Evolutionary conservation across 1,140 invertebrate genomes (phyloP).

Genomic region (Cataglyphis hispanica): DNA sequence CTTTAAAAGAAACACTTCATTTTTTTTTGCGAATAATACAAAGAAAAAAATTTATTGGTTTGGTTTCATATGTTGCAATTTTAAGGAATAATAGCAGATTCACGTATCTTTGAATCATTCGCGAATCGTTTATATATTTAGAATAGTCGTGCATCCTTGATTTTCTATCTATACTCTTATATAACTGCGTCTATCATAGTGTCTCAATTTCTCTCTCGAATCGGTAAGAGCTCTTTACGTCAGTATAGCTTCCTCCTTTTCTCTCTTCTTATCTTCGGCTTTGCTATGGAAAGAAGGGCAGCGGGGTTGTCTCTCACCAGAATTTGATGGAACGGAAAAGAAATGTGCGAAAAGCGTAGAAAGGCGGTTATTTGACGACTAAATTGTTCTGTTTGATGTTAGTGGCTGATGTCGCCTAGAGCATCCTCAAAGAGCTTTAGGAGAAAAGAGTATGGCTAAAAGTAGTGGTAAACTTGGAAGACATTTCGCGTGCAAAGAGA

Average conservation of each 20-base stretch:
- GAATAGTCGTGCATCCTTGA: background rate
- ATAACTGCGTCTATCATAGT: conserved; percentile 16
- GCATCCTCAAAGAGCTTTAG: conserved; percentile 65
- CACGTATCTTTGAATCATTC: background rate
- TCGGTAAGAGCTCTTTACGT: conserved; percentile 6
- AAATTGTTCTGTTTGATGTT: conserved; percentile 82
- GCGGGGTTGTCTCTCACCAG: conserved; percentile 19
- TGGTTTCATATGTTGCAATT: background rate
- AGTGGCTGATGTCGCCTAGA: conserved; percentile 69
- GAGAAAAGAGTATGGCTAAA: conserved; percentile 10
- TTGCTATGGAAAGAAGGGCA: conserved; percentile 52
- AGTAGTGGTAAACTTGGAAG: background rate
- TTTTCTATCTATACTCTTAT: conserved; percentile 21
- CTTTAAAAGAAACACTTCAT: background rate
- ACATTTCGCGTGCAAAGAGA: conserved; percentile 7
- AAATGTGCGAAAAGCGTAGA: too few relatives aligned
- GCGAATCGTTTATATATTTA: background rate
- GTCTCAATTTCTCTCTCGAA: conserved; percentile 29
- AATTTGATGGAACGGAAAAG: conserved; percentile 4
- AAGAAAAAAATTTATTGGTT: conserved; percentile 12
- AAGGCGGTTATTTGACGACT: conserved; percentile 77
- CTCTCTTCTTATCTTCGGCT: conserved; percentile 12
- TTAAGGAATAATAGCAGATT: background rate
- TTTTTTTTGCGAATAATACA: conserved; percentile 7
- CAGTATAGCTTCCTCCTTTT: background rate